Evolutionary conservation across 2,113 vertebrate genomes (phyloP).

Genomic region (Sphyrna mokarran): DNA sequence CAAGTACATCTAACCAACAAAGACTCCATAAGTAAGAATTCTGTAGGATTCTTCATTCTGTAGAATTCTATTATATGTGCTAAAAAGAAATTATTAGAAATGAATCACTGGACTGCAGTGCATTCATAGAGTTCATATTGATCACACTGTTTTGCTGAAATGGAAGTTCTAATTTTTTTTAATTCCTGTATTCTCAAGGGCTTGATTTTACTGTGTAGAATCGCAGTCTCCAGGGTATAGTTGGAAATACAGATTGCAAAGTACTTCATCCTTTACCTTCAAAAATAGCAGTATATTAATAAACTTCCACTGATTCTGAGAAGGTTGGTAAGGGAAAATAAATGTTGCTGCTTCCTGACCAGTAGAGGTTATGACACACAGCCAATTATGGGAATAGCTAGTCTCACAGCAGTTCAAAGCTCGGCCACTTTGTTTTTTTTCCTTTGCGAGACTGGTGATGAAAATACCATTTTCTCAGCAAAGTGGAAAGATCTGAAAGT

Average conservation of each 20-base stretch:
- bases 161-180: background rate
- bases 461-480: background rate
- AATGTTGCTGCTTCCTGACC: background rate
- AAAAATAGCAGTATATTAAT: background rate
- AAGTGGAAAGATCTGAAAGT: background rate
- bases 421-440: background rate
- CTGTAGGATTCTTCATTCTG: background rate
- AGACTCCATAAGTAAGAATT: background rate
- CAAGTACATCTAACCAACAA: background rate
- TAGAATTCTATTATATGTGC: background rate
- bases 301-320: background rate
- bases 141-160: background rate
- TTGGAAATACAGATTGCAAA: slow-evolving; percentile 14
- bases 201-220: background rate
- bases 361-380: background rate
- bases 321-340: background rate
- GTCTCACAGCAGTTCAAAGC: background rate
- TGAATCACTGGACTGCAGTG: background rate
- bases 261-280: background rate
- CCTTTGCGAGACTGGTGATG: background rate
- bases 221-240: background rate
- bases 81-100: background rate
- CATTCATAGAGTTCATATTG: background rate
- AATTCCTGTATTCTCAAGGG: background rate
- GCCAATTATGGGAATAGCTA: background rate